Percentiles rank a stretch among this genome's conserved stretches.
Evolutionary conservation across 2,113 vertebrate genomes (phyloP).

Genomic region (Microtus oregoni): DNA sequence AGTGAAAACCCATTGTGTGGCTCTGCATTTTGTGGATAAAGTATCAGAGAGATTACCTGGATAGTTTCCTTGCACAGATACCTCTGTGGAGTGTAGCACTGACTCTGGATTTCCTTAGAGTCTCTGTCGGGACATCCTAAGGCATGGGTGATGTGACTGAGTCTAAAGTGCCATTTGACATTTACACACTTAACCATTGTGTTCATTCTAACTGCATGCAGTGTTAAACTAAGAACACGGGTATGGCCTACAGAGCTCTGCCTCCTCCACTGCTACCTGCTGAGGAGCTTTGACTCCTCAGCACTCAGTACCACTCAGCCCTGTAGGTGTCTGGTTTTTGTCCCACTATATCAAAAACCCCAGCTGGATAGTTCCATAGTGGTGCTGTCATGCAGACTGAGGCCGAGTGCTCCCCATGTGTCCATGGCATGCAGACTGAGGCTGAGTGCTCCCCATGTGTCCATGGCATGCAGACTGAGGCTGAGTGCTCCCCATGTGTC

Average conservation of each 20-base stretch:
- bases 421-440: too few species aligned
- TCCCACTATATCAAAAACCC: slow-evolving; percentile 18
- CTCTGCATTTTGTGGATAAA: neutral
- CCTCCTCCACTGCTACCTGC: neutral
- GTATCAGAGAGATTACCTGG: neutral
- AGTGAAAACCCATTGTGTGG: neutral
- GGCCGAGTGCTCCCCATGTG: too few species aligned
- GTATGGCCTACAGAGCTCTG: neutral
- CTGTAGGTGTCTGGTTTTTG: neutral
- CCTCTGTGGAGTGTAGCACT: neutral
- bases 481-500: too few species aligned
- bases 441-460: too few species aligned
- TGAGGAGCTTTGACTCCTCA: neutral
- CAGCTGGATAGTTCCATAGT: neutral
- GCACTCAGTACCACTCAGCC: neutral
- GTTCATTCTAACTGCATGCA: neutral
- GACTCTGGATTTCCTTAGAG: neutral
- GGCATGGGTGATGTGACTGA: neutral
- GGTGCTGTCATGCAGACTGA: too few species aligned
- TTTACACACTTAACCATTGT: neutral
- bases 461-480: too few species aligned
- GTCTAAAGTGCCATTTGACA: slow-evolving; percentile 2
- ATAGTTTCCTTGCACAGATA: neutral
- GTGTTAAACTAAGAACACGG: neutral
- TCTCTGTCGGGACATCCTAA: neutral